These are phyloP conservation scores for Alouatta palliata DNA, from an alignment of 2,113 vertebrate genomes.

Conservation along the genomic window DNA sequence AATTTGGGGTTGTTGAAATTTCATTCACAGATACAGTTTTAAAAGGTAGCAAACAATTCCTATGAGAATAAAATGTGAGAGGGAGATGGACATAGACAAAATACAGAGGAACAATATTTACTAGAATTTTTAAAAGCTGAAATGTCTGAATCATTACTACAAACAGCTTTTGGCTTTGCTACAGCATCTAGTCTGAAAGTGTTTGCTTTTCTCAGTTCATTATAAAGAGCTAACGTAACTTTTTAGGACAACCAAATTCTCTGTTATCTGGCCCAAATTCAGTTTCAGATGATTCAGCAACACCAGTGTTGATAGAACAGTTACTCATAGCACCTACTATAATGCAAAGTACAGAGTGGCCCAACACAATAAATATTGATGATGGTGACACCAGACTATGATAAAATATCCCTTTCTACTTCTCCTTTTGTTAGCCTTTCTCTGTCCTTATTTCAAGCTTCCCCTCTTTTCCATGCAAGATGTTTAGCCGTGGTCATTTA, in stretches of 20 bases:
- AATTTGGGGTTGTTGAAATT: slow-evolving; percentile 28
- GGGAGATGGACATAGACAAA: not conserved
- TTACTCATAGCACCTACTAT: not conserved
- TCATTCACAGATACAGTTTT: not conserved
- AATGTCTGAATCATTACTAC: not conserved
- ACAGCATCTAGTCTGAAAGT: not conserved
- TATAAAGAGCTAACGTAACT: slow-evolving; percentile 23
- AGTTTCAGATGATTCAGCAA: slow-evolving; percentile 23
- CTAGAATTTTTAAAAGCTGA: not conserved
- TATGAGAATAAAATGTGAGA: not conserved
- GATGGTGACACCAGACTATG: not conserved
- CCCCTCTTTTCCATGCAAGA: not conserved
- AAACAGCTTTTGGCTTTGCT: not conserved
- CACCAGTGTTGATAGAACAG: not conserved
- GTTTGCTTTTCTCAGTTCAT: not conserved
- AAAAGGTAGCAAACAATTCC: not conserved
- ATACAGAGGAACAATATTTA: not conserved
- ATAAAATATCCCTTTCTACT: not conserved
- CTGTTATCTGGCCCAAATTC: not conserved
- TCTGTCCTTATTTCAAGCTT: slow-evolving; percentile 18
- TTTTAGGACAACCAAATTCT: slow-evolving; percentile 21
- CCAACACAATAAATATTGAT: not conserved
- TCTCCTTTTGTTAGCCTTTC: not conserved
- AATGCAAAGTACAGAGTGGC: not conserved
- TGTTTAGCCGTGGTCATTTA: slow-evolving; percentile 60